Evolutionary conservation across 2,113 vertebrate genomes (phyloP), one percentile per base, ranked within the genome.

Genomic region (Helogale parvula): DNA sequence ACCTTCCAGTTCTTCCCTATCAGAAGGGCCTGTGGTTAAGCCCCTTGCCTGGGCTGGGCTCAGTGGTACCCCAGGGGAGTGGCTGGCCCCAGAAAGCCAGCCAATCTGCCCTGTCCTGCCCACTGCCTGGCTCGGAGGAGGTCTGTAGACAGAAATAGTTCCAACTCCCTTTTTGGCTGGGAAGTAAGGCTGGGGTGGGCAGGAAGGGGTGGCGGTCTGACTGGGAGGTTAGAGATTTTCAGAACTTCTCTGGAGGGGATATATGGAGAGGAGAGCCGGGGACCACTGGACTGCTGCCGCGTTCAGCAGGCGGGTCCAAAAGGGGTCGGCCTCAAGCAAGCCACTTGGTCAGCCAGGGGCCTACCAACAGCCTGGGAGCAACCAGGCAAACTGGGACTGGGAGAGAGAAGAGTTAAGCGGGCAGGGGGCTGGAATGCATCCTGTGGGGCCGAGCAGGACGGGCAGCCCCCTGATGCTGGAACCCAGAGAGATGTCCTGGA

Each of bases 11-110:
- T 60, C 88, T 57, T 79, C 83, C 65, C 63, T 33, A 17, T 71
- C 38, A 38, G 92, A 72, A 57, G 85, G 80, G 65, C 29, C 83
- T 82, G 66, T 91, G 87, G 79, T 87, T 87, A 81, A 94, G 60
- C 50, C 63, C 97, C 96, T 29, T 50, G 57, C 60, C 54, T 86
- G 93, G 41, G 77, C 0, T 54, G 88, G 57, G 93, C 76, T 95
- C 52, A 17, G 33, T n/a, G 85, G 93, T 13, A 68, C 80, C 79
- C 29, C 41, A 23, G 69, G 79, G 47, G 25, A 87, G 25, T 0
- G 12, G 50, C 54, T 4, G 68, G 47, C 25, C 52, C 41, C 45
- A 27, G 17, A 31, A 72, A 52, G 79, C 23, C 41, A 19, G 66
- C 38, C 47, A 84, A 31, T 33, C 38, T 72, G 95, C 72, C 68